Percentiles rank a stretch among this genome's conserved stretches.
Conservation (phyloP, 2,797 vertebrate species). For the Nannoperca obscura region DNA sequence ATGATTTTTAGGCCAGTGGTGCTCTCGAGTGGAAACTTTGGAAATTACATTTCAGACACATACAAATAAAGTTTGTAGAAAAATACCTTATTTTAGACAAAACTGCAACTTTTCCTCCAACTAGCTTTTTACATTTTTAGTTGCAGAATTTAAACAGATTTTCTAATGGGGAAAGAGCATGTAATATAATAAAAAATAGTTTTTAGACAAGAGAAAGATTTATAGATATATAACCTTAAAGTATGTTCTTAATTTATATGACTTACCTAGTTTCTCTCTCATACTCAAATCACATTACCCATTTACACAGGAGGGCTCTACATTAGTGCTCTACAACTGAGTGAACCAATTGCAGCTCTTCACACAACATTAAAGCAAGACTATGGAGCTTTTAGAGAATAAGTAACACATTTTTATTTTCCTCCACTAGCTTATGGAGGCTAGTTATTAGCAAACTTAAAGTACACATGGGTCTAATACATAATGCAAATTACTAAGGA, state of each 20-base stretch:
- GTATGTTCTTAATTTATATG: neutral
- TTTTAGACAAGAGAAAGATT: slow-evolving; percentile 1
- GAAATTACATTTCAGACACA: slow-evolving; percentile 60
- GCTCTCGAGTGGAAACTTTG: slow-evolving; percentile 32
- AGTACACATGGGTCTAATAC: neutral
- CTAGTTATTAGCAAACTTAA: neutral
- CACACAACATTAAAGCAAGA: neutral
- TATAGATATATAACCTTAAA: neutral
- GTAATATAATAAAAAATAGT: slow-evolving; percentile 8
- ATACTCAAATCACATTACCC: neutral
- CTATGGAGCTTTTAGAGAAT: neutral
- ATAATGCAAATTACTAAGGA: neutral
- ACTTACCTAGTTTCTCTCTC: neutral
- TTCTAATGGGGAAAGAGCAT: neutral
- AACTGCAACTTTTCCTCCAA: neutral
- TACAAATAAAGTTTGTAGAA: slow-evolving; percentile 43
- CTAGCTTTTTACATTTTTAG: neutral
- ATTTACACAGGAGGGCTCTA: neutral
- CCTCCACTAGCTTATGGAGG: neutral
- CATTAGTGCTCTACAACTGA: slow-evolving; percentile 39
- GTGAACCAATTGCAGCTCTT: slow-evolving; percentile 11
- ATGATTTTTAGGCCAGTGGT: neutral
- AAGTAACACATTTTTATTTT: neutral
- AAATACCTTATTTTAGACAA: slow-evolving; percentile 43
- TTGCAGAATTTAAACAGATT: neutral